These are phyloP conservation scores for Druceiella hillmani DNA, from an alignment of 2,888 invertebrate species.

Conservation along the genomic window DNA sequence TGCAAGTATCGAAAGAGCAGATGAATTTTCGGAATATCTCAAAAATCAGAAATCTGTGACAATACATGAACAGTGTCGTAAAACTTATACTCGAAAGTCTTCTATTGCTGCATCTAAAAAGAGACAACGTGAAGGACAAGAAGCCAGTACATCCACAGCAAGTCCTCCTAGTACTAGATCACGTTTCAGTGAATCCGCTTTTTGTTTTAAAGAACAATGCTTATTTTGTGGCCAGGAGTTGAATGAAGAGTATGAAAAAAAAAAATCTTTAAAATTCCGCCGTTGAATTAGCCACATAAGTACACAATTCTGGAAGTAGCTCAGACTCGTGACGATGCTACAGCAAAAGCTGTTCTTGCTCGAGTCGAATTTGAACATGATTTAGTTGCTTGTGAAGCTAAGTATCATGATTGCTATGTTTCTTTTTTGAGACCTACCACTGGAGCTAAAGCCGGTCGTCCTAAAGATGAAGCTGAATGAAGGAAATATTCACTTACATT, in stretches of 20 bases:
- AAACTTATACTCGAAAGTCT: constrained; percentile 27
- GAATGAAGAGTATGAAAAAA: constrained; percentile 28
- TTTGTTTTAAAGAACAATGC: constrained; percentile 27
- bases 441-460: too few species aligned
- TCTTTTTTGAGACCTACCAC: too few species aligned
- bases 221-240: constrained; percentile 28
- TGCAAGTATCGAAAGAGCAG: constrained; percentile 26
- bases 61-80: constrained; percentile 26
- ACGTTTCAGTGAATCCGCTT: constrained; percentile 27
- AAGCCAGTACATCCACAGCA: constrained; percentile 26
- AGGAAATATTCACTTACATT: too few species aligned
- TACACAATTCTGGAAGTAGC: too few species aligned
- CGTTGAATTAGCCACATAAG: constrained; percentile 25
- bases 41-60: constrained; percentile 26
- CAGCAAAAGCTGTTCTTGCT: too few species aligned
- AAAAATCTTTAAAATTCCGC: constrained; percentile 23
- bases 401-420: too few species aligned
- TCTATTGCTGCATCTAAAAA: constrained; percentile 27
- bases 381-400: too few species aligned
- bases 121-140: constrained; percentile 28
- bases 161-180: constrained; percentile 27
- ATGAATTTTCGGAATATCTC: constrained; percentile 25
- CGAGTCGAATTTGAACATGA: too few species aligned
- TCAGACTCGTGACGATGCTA: too few species aligned
- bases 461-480: too few species aligned